These are phyloP conservation scores for Oxycera nigricornis DNA, from an alignment of 2,888 invertebrate species.

Conservation along the genomic window DNA sequence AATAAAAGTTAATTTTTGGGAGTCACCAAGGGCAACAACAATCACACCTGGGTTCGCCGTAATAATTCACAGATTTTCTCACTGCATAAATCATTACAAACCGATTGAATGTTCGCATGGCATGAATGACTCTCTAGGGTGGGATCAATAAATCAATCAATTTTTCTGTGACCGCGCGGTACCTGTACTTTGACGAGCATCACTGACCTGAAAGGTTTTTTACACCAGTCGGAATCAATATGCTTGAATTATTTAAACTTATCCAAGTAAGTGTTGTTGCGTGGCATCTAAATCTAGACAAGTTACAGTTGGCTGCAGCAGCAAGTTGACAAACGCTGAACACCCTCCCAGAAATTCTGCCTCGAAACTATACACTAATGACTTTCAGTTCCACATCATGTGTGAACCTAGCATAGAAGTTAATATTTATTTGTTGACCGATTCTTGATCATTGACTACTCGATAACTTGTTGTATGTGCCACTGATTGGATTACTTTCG, in stretches of 20 bases:
- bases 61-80: conserved; percentile 41
- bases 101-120: conserved; percentile 38
- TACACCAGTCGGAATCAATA: conserved; percentile 31
- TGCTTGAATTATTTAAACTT: conserved; percentile 42
- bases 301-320: not conserved
- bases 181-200: conserved; percentile 18
- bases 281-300: not conserved
- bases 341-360: no score
- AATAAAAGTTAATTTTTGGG: conserved; percentile 36
- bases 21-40: conserved; percentile 32
- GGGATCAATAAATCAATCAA: conserved; percentile 47
- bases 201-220: not conserved
- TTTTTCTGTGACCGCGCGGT: conserved; percentile 29
- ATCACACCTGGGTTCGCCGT: conserved; percentile 20
- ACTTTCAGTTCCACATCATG: no score
- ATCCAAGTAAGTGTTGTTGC: conserved; percentile 42
- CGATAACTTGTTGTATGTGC: no score
- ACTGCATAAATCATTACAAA: conserved; percentile 40
- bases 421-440: not conserved
- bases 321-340: no score
- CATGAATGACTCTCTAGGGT: conserved; percentile 31
- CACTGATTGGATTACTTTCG: conserved; percentile 2
- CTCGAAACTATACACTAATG: no score
- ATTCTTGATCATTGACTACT: no score
- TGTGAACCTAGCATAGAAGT: no score